Evolutionary conservation across 2,797 vertebrate species (phyloP).

Genomic region (Microctenopoma lineatum): DNA sequence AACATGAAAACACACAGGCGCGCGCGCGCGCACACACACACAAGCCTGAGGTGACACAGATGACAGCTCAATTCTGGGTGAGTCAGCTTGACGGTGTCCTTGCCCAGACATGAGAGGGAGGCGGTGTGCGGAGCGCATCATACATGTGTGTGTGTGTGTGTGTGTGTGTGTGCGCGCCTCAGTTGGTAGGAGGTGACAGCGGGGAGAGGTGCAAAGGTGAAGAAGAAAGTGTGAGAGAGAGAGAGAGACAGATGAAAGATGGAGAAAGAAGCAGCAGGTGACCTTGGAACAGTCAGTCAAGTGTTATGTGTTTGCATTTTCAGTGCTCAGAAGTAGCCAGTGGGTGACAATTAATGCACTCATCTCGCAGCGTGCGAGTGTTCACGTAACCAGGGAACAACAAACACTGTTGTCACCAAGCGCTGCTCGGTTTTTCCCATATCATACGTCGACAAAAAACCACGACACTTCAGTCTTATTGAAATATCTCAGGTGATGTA

Average conservation of each 20-base stretch:
- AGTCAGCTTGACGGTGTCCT: conserved; percentile 81
- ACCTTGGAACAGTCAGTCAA: conserved; percentile 45
- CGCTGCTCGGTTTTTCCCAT: conserved; percentile 4
- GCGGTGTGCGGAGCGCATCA: conserved; percentile 58
- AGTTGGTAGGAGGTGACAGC: conserved; percentile 36
- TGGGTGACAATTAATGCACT: conserved; percentile 60
- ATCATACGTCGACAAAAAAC: neutral
- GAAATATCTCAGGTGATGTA: conserved; percentile 21
- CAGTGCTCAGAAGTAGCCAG: conserved; percentile 47
- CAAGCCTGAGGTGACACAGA: conserved; percentile 78
- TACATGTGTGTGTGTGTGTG: conserved; percentile 15
- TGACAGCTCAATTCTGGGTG: conserved; percentile 82
- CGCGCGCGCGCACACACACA: conserved; percentile 24
- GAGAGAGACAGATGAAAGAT: conserved; percentile 14
- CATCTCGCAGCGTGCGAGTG: conserved; percentile 39
- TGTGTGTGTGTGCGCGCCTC: conserved; percentile 9
- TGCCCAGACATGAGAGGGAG: conserved; percentile 78
- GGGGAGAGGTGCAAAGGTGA: conserved; percentile 59
- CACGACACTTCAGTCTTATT: neutral
- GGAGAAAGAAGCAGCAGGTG: conserved; percentile 35
- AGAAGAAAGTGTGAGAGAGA: conserved; percentile 30
- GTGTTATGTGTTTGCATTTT: conserved; percentile 20
- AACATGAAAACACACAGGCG: conserved; percentile 10
- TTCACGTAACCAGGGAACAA: conserved; percentile 31
- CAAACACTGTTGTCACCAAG: conserved; percentile 25